Evolutionary conservation across 2,888 invertebrate species (phyloP).

Genomic region (Archips crataeganus): DNA sequence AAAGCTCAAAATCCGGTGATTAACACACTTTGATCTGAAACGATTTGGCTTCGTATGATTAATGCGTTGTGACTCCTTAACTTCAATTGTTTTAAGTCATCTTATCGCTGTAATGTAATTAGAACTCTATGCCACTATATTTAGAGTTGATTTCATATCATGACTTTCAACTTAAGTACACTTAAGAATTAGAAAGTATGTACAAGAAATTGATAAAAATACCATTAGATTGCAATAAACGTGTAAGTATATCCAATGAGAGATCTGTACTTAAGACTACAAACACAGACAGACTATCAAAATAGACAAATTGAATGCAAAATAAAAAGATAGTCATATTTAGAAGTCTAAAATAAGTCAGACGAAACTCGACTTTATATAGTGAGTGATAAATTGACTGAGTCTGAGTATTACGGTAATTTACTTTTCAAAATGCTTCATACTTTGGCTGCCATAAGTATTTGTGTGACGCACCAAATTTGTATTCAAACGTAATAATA

Average conservation of each 20-base stretch:
- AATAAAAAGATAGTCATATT: not conserved
- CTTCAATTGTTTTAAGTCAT: constrained; percentile 55
- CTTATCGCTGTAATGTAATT: constrained; percentile 46
- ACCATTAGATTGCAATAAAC: constrained; percentile 70
- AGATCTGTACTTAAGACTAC: not conserved
- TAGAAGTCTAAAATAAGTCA: too few species aligned
- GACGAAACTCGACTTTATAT: too few species aligned
- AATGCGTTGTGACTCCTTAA: constrained; percentile 69
- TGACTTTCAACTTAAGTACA: constrained; percentile 35
- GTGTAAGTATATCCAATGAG: constrained; percentile 41
- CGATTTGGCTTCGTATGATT: constrained; percentile 82
- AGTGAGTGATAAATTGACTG: too few species aligned
- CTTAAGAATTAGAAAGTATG: constrained; percentile 69
- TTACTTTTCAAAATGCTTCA: too few species aligned
- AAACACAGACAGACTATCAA: not conserved
- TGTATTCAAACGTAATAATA: too few species aligned
- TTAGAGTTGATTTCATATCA: constrained; percentile 46
- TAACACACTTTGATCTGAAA: constrained; percentile 62
- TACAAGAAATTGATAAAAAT: constrained; percentile 73
- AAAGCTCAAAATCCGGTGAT: constrained; percentile 51
- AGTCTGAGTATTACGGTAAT: too few species aligned
- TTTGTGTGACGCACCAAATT: too few species aligned
- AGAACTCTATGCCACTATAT: constrained; percentile 43
- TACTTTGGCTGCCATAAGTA: too few species aligned
- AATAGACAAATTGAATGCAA: not conserved